Conservation (phyloP, 2,888 invertebrate genomes). For the Lamproptera curius region DNA sequence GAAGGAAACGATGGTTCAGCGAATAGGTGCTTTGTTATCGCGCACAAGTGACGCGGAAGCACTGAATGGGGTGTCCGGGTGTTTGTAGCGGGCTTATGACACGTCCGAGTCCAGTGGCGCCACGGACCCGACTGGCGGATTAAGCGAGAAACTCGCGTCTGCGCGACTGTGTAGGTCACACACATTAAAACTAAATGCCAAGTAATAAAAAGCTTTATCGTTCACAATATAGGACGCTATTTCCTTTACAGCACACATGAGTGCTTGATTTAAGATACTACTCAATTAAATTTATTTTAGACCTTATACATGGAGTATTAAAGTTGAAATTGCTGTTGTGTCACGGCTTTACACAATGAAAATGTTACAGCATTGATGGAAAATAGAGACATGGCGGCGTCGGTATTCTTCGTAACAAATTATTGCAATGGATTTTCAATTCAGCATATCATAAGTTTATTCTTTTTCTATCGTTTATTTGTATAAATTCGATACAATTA, state of each 20-base stretch:
- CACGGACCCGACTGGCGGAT: slow-evolving; percentile 56
- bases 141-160: slow-evolving; percentile 43
- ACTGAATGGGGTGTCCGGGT: slow-evolving; percentile 30
- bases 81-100: slow-evolving; percentile 34
- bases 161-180: slow-evolving; percentile 50
- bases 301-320: no score
- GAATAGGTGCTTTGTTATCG: not conserved
- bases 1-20: not conserved
- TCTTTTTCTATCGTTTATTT: no score
- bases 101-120: slow-evolving; percentile 60
- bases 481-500: no score
- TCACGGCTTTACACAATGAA: slow-evolving; percentile 32
- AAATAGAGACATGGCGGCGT: slow-evolving; percentile 55
- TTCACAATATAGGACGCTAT: no score
- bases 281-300: no score
- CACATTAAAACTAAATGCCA: no score
- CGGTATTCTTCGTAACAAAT: slow-evolving; percentile 46
- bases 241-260: no score
- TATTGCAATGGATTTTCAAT: slow-evolving; percentile 27
- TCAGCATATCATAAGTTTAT: no score
- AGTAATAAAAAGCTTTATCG: no score
- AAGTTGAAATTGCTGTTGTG: no score
- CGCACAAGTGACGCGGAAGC: slow-evolving; percentile 44
- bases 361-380: slow-evolving; percentile 58
- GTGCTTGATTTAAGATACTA: no score